A percentile compares a stretch with the other conserved stretches of the same genome.
Evolutionary conservation across 2,888 invertebrate genomes (phyloP).

Genomic region (Caenorhabditis zanzibari): DNA sequence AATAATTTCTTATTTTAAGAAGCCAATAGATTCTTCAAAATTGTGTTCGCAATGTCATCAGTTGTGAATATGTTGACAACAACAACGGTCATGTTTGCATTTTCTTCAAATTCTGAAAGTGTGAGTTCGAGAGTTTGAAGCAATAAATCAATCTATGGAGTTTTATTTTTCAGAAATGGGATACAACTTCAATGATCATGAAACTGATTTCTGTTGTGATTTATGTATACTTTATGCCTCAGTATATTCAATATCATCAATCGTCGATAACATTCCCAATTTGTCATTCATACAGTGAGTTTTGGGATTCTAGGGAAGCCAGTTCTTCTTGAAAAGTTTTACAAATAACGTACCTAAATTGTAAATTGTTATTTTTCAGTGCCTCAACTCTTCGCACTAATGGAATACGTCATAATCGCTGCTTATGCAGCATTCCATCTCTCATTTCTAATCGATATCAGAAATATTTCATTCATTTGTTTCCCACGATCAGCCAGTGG

Average conservation of each 20-base stretch:
- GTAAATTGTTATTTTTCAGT: slow-evolving; percentile 72
- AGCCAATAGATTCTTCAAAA: slow-evolving; percentile 77
- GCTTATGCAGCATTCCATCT: slow-evolving; percentile 77
- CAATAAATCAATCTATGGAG: too few relatives aligned
- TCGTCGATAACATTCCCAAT: slow-evolving; percentile 66
- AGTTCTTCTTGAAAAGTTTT: background rate
- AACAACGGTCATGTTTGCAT: slow-evolving; percentile 63
- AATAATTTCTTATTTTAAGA: slow-evolving; percentile 68
- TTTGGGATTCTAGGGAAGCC: too few relatives aligned
- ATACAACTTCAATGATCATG: slow-evolving; percentile 66
- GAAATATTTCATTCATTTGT: slow-evolving; percentile 78
- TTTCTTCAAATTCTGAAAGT: slow-evolving; percentile 46
- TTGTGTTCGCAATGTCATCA: slow-evolving; percentile 76
- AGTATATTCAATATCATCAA: slow-evolving; percentile 73
- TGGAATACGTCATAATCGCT: slow-evolving; percentile 76
- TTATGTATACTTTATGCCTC: slow-evolving; percentile 72
- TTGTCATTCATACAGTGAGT: slow-evolving; percentile 75
- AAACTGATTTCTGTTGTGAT: slow-evolving; percentile 66
- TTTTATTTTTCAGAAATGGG: slow-evolving; percentile 71
- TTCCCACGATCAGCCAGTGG: slow-evolving; percentile 76
- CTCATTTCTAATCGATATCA: slow-evolving; percentile 76
- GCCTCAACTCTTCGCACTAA: slow-evolving; percentile 74
- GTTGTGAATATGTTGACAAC: slow-evolving; percentile 76
- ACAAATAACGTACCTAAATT: too few relatives aligned
- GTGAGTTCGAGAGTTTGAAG: too few relatives aligned